Conservation (phyloP, 2,113 vertebrate genomes). For the Spizaetus ornatus region DNA sequence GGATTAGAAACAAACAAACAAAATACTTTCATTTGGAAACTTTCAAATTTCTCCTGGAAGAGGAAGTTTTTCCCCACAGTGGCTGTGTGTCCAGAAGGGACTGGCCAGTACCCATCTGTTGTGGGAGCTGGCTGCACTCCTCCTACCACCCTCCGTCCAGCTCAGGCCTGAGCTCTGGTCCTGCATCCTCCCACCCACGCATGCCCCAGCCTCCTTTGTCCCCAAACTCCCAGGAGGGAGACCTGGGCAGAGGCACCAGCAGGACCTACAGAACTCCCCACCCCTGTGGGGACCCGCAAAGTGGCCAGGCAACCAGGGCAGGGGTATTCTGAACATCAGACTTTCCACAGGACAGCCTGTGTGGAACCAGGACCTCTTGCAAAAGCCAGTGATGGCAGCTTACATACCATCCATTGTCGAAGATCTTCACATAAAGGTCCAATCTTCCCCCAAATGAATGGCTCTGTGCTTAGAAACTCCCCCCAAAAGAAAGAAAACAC, state of each 20-base stretch:
- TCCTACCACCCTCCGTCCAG: background rate
- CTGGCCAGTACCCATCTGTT: rapidly evolving
- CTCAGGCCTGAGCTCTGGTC: background rate
- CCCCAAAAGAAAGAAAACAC: background rate
- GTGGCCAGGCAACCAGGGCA: background rate
- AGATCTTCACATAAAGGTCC: background rate
- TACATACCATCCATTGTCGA: background rate
- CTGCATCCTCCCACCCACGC: background rate
- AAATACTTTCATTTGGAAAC: background rate
- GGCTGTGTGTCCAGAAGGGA: background rate
- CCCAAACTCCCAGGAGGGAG: background rate
- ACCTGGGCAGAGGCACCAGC: background rate
- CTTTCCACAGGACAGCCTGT: background rate
- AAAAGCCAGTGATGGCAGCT: background rate
- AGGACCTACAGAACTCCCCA: background rate
- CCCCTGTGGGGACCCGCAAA: rapidly evolving
- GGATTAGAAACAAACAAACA: background rate
- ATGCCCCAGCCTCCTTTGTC: background rate
- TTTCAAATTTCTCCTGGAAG: background rate
- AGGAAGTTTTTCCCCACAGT: background rate
- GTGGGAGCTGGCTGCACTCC: background rate
- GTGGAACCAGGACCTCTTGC: background rate
- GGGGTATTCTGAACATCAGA: background rate
- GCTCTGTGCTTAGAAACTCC: background rate
- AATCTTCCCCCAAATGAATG: background rate